These are phyloP conservation scores for Anthopleura xanthogrammica DNA, from an alignment of 92 coral and sea anemone genomes.

Conservation along the genomic window DNA sequence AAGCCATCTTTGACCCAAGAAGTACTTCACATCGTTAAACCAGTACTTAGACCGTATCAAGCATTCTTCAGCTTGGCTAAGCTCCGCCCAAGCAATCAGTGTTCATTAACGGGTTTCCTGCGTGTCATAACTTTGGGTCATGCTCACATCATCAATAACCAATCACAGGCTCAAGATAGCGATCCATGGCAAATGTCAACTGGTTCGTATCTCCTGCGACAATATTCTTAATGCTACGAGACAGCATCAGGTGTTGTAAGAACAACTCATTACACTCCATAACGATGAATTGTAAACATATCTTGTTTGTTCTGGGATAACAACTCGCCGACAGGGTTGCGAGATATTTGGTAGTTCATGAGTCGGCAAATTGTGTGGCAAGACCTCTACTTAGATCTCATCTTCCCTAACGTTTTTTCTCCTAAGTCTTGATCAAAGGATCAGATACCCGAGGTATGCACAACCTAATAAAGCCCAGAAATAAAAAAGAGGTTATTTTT, in stretches of 20 bases:
- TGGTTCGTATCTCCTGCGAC: slow-evolving; percentile 30
- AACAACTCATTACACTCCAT: slow-evolving; percentile 1
- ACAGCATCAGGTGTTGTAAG: slow-evolving; percentile 11
- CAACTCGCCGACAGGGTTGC: slow-evolving; percentile 25
- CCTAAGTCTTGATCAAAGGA: neutral
- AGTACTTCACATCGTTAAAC: slow-evolving; percentile 1
- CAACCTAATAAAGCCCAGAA: neutral
- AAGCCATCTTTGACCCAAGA: slow-evolving; percentile 25
- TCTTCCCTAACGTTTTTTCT: neutral
- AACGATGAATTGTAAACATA: slow-evolving; percentile 21
- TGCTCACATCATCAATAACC: slow-evolving; percentile 20
- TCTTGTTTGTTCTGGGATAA: slow-evolving; percentile 20
- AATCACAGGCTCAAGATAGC: neutral
- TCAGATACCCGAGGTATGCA: neutral
- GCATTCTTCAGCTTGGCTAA: slow-evolving; percentile 60
- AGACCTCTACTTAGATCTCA: neutral
- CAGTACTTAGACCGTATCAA: slow-evolving; percentile 14
- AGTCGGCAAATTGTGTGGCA: neutral
- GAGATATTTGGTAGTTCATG: neutral
- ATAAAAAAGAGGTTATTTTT: neutral
- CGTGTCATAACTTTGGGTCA: slow-evolving; percentile 21
- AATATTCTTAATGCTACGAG: slow-evolving; percentile 18
- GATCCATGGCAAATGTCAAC: slow-evolving; percentile 19
- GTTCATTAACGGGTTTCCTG: slow-evolving; percentile 68
- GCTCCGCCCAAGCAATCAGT: slow-evolving; percentile 99